phyloP scores from a whole-genome alignment of 2,888 invertebrate genomes.

The Steinernema carpocapsae region DNA sequence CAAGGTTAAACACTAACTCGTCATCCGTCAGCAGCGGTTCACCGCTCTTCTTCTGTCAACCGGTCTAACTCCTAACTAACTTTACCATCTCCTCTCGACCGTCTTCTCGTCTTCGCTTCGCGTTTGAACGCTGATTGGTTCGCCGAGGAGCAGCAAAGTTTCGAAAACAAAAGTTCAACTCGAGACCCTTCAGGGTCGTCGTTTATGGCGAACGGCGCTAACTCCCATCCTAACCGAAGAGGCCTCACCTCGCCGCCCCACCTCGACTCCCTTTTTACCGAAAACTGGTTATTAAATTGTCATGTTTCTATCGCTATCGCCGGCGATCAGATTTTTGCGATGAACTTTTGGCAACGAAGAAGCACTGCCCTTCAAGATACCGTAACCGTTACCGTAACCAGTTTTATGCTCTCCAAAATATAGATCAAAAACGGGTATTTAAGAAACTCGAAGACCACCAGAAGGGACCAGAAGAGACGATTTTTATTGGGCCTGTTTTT shows the following conservation, averaged over 20 bases:
- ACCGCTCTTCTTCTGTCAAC: neutral
- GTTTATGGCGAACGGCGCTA: constrained; percentile 22
- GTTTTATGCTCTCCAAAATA: neutral
- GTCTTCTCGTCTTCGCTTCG: neutral
- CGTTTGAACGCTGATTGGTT: constrained; percentile 20
- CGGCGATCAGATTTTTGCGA: constrained; percentile 2
- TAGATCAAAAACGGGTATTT: neutral
- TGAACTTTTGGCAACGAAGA: constrained; percentile 4
- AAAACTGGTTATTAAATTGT: constrained; percentile 33
- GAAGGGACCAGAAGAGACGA: neutral
- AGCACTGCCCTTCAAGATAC: neutral
- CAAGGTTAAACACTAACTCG: constrained; percentile 11
- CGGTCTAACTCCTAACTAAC: constrained; percentile 28
- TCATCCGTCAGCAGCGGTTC: neutral
- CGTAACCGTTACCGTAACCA: constrained; percentile 15
- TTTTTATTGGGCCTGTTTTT: constrained; percentile 31
- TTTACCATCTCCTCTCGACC: constrained; percentile 9
- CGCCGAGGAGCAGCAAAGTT: neutral
- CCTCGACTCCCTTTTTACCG: constrained; percentile 10
- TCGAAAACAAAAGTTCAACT: constrained; percentile 35
- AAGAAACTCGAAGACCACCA: neutral
- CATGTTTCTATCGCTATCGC: neutral
- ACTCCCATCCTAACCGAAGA: too few relatives aligned
- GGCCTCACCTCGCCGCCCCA: neutral
- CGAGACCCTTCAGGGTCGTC: constrained; percentile 34